phyloP scores from a whole-genome alignment of 2,113 vertebrate genomes.

The Sapayoa aenigma region DNA sequence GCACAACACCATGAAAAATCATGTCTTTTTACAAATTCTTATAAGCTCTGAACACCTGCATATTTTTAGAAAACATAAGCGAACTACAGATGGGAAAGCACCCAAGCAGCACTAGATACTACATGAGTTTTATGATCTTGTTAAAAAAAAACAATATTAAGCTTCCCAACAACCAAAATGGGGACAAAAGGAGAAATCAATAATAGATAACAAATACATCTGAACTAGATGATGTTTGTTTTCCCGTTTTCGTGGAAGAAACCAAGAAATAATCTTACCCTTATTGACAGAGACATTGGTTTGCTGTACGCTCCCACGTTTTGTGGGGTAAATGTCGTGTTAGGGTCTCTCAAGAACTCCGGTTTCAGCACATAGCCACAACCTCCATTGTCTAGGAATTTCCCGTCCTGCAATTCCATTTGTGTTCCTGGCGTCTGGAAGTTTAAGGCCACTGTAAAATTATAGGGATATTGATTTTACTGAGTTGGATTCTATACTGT shows the following conservation, averaged over 20 bases:
- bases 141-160: background rate
- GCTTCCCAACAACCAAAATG: background rate
- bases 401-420: constrained; percentile 86
- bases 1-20: background rate
- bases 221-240: background rate
- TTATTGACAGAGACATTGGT: constrained; percentile 73
- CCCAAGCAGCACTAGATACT: background rate
- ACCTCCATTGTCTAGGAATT: constrained; percentile 87
- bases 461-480: background rate
- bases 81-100: background rate
- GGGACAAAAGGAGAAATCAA: background rate
- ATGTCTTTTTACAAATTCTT: background rate
- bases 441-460: constrained; percentile 85
- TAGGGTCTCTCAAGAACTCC: constrained; percentile 63
- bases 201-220: background rate
- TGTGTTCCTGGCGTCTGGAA: constrained; percentile 80
- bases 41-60: background rate
- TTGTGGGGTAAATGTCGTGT: constrained; percentile 70
- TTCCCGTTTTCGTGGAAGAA: background rate
- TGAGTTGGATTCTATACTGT: background rate
- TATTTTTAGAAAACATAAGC: background rate
- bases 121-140: background rate
- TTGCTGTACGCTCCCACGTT: background rate
- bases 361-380: constrained; percentile 88
- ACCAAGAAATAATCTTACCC: constrained; percentile 46